Base-by-base conservation (phyloP, 2,888 invertebrate species). In the Iselma pallidipennis region DNA sequence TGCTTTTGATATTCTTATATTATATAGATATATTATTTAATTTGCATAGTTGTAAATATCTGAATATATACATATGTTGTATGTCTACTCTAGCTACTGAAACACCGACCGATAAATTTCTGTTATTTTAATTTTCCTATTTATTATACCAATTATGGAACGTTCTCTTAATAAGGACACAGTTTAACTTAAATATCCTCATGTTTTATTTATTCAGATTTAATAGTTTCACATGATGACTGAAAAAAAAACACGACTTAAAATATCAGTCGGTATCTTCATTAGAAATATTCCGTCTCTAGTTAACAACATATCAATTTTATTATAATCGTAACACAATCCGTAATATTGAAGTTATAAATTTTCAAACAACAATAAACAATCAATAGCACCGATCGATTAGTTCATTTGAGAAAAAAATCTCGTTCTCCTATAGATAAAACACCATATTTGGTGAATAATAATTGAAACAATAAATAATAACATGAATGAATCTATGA, bases 41-140 rank as follows among this genome's bases (percentile, higher is more conserved):
- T 75, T 74, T 75, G 73, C 75, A 72, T 76, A 73, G 75, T 67
- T 67, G 72, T 75, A 74, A 75, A 76, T 76, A 74, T 74, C 65
- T 67, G 68, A 67, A n/a, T n/a, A n/a, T n/a, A n/a, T 74, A 74
- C 71, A 69, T 71, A 71, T 73, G 71, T 75, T 69, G 65, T 61
- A 71, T 75, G 68, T 76, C 75, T 75, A 74, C 75, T 70, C 70
- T 45, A 45, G 23, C 45, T 71, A 69, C 71, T 75, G 73, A 75
- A 69, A 71, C 71, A 75, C 68, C 69, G 69, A 61, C 70, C 70
- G 69, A 77, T 76, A 76, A 76, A 76, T 76, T 73, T 71, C 68
- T 75, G 73, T 72, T 76, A 75, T 76, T 76, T 75, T 74, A 71
- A 73, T 74, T 76, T 73, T 69, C 68, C 65, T 73, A 75, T 76